Evolutionary conservation across 2,113 vertebrate genomes (phyloP).

Genomic region (Apteryx mantelli): DNA sequence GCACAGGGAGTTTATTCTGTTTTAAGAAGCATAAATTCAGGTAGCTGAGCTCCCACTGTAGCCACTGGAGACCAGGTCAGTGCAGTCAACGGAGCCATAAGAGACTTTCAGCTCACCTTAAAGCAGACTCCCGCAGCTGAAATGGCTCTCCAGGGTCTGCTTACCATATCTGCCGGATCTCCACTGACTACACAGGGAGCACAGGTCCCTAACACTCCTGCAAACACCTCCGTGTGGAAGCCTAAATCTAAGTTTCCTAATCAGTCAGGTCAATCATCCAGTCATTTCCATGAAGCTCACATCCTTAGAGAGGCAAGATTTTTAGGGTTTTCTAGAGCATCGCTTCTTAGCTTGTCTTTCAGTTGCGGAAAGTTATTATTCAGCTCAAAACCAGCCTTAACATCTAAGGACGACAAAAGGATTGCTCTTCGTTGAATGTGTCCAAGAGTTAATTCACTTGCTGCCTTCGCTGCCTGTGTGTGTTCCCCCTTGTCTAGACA

Average conservation of each 20-base stretch:
- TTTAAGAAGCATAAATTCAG: not conserved
- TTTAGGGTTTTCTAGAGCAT: not conserved
- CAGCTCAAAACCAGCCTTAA: not conserved
- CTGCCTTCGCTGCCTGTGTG: not conserved
- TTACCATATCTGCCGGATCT: not conserved
- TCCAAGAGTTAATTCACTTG: not conserved
- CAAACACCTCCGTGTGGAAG: not conserved
- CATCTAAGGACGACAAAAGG: not conserved
- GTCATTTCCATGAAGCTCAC: not conserved
- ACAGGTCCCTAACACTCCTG: not conserved
- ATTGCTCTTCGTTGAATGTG: not conserved
- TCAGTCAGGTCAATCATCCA: not conserved
- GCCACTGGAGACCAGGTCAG: not conserved
- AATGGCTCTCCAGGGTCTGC: not conserved
- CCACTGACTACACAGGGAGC: not conserved
- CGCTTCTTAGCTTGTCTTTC: not conserved
- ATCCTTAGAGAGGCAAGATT: not conserved
- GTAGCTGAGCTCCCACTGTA: not conserved
- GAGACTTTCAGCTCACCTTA: not conserved
- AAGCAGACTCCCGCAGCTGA: not conserved
- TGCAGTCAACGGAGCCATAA: fast-evolving
- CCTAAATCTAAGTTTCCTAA: not conserved
- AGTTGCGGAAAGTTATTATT: not conserved
- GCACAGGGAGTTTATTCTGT: not conserved
- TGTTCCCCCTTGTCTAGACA: not conserved